phyloP scores from a whole-genome alignment of 2,113 vertebrate species.

The Ifrita kowaldi region DNA sequence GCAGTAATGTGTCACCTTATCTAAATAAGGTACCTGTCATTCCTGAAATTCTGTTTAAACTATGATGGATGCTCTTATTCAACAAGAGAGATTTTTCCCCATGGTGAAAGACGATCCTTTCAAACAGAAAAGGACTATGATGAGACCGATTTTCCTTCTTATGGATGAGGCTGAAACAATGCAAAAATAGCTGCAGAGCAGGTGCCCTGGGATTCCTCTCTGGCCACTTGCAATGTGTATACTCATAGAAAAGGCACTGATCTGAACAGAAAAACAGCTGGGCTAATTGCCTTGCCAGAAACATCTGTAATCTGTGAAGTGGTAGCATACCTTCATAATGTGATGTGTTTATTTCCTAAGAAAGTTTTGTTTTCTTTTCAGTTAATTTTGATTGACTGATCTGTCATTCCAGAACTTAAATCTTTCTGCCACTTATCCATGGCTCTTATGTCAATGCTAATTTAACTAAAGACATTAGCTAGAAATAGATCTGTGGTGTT shows the following conservation, averaged over 20 bases:
- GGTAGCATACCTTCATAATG: neutral
- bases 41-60: slow-evolving; percentile 72
- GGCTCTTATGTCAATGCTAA: neutral
- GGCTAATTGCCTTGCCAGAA: neutral
- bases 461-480: neutral
- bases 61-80: slow-evolving; percentile 72
- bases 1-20: slow-evolving; percentile 73
- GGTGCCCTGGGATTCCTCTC: neutral
- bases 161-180: neutral
- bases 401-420: neutral
- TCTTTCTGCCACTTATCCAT: neutral
- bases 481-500: neutral
- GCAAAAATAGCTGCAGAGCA: neutral
- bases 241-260: neutral
- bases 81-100: slow-evolving; percentile 31
- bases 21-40: slow-evolving; percentile 78
- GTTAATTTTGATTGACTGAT: neutral
- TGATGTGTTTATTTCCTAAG: neutral
- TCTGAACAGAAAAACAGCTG: neutral
- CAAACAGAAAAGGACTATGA: slow-evolving; percentile 12
- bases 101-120: slow-evolving; percentile 28
- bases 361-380: neutral
- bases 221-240: neutral
- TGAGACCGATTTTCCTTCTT: neutral
- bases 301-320: neutral